Evolutionary conservation across 2,113 vertebrate species (phyloP), one percentile per base, ranked within the genome.

Genomic region (Grammomys dolichurus): DNA sequence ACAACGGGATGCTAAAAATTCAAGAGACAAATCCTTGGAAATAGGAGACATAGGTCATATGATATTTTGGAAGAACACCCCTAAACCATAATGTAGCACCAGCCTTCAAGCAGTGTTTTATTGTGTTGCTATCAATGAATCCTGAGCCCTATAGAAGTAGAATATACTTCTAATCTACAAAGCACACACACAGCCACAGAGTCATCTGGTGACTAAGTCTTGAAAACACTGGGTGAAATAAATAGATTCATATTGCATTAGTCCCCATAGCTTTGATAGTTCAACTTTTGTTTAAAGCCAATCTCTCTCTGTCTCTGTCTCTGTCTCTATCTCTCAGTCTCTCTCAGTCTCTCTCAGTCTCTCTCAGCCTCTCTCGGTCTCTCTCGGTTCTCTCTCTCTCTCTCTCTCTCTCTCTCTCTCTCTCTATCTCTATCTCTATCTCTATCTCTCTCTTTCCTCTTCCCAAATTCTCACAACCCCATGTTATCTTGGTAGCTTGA

Each of bases 281-380:
- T 77, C n/a, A 81, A 8, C 7, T 95, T 90, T 96, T 87, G 14
- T 88, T 78, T 70, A 70, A 58, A 96, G 40, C 3, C 48, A 46
- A 17, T 22, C 4, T 89, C 36, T 58, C 2, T 73, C 13, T 36
- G 5, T 16, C 48, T 11, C 9, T 33, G 7, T 60, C 19, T 60
- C 0, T 60, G 56, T 5, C 56, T 58, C 4, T 60, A 14, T 60
- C 58, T 60, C 58, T 60, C 58, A 24, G 14, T 60, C 20, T 60
- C 20, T 60, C 20, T 22, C 58, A 24, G 16, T 63, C 4, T 43
- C 7, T 78, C 5, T 70, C 1, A 5, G 3, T 65, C 7, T 3
- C 5, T 60, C 20, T 22, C 58, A 8, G 16, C 24, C 4, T 43
- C 7, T 78, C 5, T 70, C 1, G 40, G 40, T 65, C 10, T 3